Base-by-base conservation (phyloP, 2,888 invertebrate genomes). In the Yponomeuta malinellus region DNA sequence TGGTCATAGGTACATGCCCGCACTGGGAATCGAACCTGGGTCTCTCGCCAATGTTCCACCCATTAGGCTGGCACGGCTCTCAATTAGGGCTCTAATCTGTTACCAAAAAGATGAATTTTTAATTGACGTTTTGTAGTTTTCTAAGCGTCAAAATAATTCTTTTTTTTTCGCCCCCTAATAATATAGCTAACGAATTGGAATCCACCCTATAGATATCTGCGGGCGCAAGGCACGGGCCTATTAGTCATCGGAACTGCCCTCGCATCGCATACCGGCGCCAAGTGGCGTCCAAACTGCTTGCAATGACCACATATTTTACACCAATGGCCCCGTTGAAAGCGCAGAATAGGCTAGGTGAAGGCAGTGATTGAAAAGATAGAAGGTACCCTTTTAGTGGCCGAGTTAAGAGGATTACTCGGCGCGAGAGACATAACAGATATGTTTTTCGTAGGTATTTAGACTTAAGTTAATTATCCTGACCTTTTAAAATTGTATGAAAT, bases 201-300 rank as follows among this genome's bases (percentile, higher is more conserved):
- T 2, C 1, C 15, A 59, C 12, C 52, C 52, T 59, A 12, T 15
- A 59, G 3, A 15, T 59, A 59, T 59, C 52, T 15, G 52, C 15
- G 12, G 10, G 52, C 3, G 52, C 5, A 15, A 8, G 15, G 4
- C 52, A 15, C 52, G 15, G 15, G 52, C 65, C 29, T 65, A 33
- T 65, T 10, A 65, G 33, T 65, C 65, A 65, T 65, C 65, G 29
- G 29, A 65, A 65, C 65, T 65, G 33, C 65, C 12, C 65, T 65
- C 65, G 65, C 31, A 29, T 29, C 31, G 65, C 65, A 29, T 65
- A 33, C 29, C 12, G 12, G 65, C 65, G 12, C 65, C 65, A 65
- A 65, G 65, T 65, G 29, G 52, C 52, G 52, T 59, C 52, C 52
- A 15, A 59, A 59, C 52, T 59, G 52, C 52, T 12, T 59, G 52